Base-by-base conservation (phyloP, 64 coral and sea anemone species). In the Pachyseris speciosa region DNA sequence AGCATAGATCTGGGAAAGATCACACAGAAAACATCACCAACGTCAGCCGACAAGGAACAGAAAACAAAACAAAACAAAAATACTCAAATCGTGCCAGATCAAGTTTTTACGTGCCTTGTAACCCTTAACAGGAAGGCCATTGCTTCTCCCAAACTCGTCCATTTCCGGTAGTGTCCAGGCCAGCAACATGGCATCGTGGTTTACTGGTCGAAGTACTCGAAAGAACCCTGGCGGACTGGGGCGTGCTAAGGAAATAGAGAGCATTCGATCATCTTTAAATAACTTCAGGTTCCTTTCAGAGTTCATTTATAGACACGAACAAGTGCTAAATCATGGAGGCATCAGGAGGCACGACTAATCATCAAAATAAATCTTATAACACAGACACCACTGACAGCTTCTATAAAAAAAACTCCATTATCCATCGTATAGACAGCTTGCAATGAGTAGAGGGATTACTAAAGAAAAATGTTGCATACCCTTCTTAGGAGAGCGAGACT, bases 111-210 rank as follows among this genome's bases (percentile, higher is more conserved):
- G 70, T 29, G 90, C 97, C 90, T 86, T 95, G 75, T 99, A 99
- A 45, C 97, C 94, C 47, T 90, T 92, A 22, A 99, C 67, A 87
- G 45, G 30, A 29, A 93, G 61, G 10, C 90, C 94, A 57, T 93
- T 95, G 55, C 87, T 99, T 84, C 81, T 72, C 6, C 94, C 94
- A 69, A 99, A 92, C 90, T 99, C 94, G 53, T 99, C 97, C 53
- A 99, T 86, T 44, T 99, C 85, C 11, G 97, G 97, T 15, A 92
- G 83, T 36, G 81, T 64, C 97, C 97, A 99, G 32, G 94, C 97
- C 6, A 99, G 26, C 53, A 99, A 69, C 34, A 99, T 80, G 42
- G 90, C 89, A 68, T 99, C 97, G 36, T 95, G 86, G 43, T 99
- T 99, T 2, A 99, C 97, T 29, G 94, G 73, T 17, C 97, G 86